Base-by-base conservation (phyloP, 2,113 vertebrate genomes). In the Paedocypris sp. region DNA sequence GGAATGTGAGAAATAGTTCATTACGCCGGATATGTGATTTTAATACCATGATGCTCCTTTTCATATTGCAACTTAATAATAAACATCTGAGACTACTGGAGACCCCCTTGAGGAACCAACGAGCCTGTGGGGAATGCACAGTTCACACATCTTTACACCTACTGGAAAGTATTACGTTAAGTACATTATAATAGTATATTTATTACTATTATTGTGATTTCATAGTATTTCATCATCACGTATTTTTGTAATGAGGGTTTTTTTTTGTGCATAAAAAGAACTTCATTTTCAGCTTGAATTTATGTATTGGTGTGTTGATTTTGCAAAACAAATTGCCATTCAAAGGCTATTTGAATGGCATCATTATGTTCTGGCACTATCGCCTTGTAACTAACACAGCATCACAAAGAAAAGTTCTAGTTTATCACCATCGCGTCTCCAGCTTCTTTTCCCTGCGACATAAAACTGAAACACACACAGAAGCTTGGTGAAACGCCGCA, bases 11-110 rank as follows among this genome's bases (percentile, higher is more conserved):
- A 80, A 80, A 87, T 77, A 77, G 76, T 85, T 85, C 82, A 83
- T 87, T 85, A 83, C 75, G 75, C 75, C 69, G 68, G 73, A 80
- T 83, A 75, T 80, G 77, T 83, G 77, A 82, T 84, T 84, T 85
- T 80, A 80, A 79, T 74, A 74, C 69, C 72, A 72, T 77, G 75
- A 75, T 50, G 60, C 70, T 69, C 69, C 68, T 71, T 64, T 50
- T 64, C 56, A 60, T 84, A 85, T 84, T 80, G 77, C 80, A 72
- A 71, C 75, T 74, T 67, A 56, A 60, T 64, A 38, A 80, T 81
- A 82, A 83, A 85, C 79, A 83, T 77, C 71, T 54, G 69, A 81
- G 82, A 81, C 73, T 48, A 74, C 69, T 72, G 67, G 56, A 62
- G 54, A 53, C 57, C 70, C 75, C 80, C 78, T 75, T 73, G 70